Base-by-base conservation (phyloP, 2,797 vertebrate species). In the Lacerta agilis region DNA sequence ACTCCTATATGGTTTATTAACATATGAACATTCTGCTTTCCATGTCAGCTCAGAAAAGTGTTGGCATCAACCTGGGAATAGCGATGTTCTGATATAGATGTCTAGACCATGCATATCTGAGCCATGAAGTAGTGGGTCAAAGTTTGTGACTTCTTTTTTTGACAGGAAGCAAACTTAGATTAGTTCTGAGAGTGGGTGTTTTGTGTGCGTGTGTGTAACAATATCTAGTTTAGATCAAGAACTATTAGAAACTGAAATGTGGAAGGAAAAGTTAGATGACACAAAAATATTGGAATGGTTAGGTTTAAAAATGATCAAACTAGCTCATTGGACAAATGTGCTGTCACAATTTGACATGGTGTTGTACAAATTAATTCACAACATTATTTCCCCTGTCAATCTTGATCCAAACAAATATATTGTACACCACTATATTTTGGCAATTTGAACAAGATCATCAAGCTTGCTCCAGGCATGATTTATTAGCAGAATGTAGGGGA, bases 221-320 rank as follows among this genome's bases (percentile, higher is more conserved):
- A 87, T 90, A 85, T 90, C 83, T 86, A 55, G 79, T 90, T 86
- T 0, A 27, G 82, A 94, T 94, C 88, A 93, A 77, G 82, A 55
- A 86, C 15, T 93, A 81, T 36, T 73, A 41, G 81, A 92, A 90
- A 80, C 0, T 27, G 72, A 83, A 88, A 69, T 77, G 43, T 79
- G 29, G 45, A 92, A 81, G 0, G 89, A 87, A 86, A 45, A 83
- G 85, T 91, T 78, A 92, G 91, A 92, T 87, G 86, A 87, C 89
- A 43, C 15, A 83, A 89, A 89, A 91, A 79, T 13, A 84, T 64
- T 80, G 66, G 90, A 45, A 89, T 89, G 84, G 93, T 89, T 3
- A 86, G 93, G 86, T 94, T 91, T 85, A n/a, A 55, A 86, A 90
- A 41, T 4, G 75, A 96, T 92, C 93, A 91, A 93, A 95, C 87